Base-by-base conservation (phyloP, 2,113 vertebrate species). In the Callionymus lyra region DNA sequence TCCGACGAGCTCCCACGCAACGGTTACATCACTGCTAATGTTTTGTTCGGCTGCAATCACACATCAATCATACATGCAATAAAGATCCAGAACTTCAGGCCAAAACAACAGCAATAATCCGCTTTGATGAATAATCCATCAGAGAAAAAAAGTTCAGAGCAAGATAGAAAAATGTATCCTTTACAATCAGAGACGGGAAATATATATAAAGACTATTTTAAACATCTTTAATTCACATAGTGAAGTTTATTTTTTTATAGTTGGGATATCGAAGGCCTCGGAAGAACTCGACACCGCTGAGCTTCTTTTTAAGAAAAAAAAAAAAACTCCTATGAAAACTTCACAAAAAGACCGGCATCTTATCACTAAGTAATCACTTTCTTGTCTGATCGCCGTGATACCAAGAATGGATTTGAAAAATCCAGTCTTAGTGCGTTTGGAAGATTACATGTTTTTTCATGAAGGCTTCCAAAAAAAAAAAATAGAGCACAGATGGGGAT, bases 301-400 rank as follows among this genome's bases (percentile, higher is more conserved):
- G 21, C 21, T 8, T 8, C 21, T 5, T 27, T 27, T 8, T 8
- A 27, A 27, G 21, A 27, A 27, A 27, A 27, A 27, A 4, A 27
- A 27, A 27, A 27, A 27, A 4, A 5, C 21, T 74, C 54, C 21
- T 32, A 74, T 72, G 65, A 50, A 80, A 76, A 81, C 72, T 68
- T 70, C 59, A 76, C 59, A 67, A 63, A 74, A 56, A 70, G 54
- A 43, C 61, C 64, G 56, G 72, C 52, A 60, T 38, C 51, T 76
- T 75, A 84, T 75, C 65, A 31, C 72, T 47, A 43, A 53, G 54
- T 65, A 80, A 79, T 80, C 71, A 68, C 63, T 58, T 68, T 72
- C 47, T 50, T 70, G 68, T 70, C 73, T 77, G 56, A 78, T 72
- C 67, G 68, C 72, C 74, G 59, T 63, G 64, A 59, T 39, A 39